Conservation (phyloP, 2,113 vertebrate species). For the Diglossa brunneiventris region DNA sequence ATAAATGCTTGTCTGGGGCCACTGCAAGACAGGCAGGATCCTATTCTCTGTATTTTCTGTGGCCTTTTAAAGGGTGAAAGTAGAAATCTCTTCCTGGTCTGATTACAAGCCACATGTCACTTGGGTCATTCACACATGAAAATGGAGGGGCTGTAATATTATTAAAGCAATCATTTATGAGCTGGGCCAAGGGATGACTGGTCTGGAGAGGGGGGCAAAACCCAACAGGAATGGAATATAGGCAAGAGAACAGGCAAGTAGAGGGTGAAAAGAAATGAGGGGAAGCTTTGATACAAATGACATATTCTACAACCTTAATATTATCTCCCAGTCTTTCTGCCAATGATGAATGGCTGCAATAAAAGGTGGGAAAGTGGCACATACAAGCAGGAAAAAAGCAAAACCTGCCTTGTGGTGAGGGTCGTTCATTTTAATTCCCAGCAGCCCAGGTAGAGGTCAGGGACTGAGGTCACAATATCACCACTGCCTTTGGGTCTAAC, state of each 20-base stretch:
- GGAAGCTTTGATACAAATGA: conserved; percentile 17
- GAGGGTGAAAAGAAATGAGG: background rate
- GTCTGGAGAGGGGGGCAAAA: background rate
- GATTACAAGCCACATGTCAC: background rate
- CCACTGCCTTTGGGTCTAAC: background rate
- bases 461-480: background rate
- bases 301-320: conserved; percentile 50
- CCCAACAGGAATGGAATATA: background rate
- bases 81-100: background rate
- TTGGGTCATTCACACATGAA: conserved; percentile 16
- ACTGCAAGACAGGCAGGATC: background rate
- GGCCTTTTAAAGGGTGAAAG: conserved; percentile 26
- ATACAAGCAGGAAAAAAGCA: conserved; percentile 38
- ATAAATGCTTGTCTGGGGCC: background rate
- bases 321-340: conserved; percentile 47
- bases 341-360: conserved; percentile 54
- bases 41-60: background rate
- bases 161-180: conserved; percentile 22
- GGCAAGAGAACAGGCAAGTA: background rate
- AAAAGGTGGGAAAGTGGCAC: conserved; percentile 18
- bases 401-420: conserved; percentile 16
- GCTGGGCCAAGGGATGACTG: background rate
- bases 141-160: background rate
- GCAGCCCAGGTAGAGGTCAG: background rate
- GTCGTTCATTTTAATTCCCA: background rate